phyloP scores from a whole-genome alignment of 2,797 vertebrate genomes.

The Glossophaga mutica region DNA sequence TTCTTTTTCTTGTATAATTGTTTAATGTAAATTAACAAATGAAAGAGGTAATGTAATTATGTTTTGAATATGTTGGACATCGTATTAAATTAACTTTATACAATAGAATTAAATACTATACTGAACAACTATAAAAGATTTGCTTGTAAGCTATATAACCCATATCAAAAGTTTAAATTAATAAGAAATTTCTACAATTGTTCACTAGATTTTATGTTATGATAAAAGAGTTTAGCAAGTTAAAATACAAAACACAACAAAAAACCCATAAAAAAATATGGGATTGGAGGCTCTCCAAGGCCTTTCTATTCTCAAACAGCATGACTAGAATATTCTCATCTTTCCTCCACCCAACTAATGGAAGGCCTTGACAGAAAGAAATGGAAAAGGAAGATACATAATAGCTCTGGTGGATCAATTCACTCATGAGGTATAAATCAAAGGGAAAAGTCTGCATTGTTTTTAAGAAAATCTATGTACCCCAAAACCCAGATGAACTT shows the following conservation, averaged over 20 bases:
- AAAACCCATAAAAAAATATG: background rate
- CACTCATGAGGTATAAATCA: constrained; percentile 58
- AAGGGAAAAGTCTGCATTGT: constrained; percentile 53
- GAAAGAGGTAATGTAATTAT: background rate
- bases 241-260: background rate
- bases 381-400: constrained; percentile 54
- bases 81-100: background rate
- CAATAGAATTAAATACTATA: background rate
- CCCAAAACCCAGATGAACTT: constrained; percentile 1
- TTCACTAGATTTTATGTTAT: background rate
- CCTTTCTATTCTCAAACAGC: background rate
- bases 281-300: constrained; percentile 11
- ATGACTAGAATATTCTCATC: background rate
- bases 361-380: constrained; percentile 58
- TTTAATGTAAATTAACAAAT: background rate
- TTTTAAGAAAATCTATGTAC: constrained; percentile 63
- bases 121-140: background rate
- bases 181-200: background rate
- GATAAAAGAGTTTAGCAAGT: background rate
- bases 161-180: background rate
- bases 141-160: background rate
- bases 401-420: constrained; percentile 47
- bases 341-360: constrained; percentile 20
- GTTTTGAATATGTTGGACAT: background rate
- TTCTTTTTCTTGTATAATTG: background rate